Percentiles rank a stretch among this genome's conserved stretches.
phyloP scores from a whole-genome alignment of 2,888 invertebrate species.

The Dusona sp. region DNA sequence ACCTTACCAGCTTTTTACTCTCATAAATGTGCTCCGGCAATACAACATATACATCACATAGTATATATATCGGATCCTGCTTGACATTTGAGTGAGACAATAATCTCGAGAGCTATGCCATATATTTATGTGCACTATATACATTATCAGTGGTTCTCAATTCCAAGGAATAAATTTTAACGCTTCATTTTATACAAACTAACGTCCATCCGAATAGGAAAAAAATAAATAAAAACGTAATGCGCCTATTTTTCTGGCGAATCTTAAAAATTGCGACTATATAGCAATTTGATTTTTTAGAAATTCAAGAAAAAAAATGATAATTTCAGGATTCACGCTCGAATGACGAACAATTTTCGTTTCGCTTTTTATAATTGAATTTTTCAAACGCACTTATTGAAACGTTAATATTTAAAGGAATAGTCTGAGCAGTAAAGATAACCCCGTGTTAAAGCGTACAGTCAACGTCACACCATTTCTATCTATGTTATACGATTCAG shows the following conservation, averaged over 20 bases:
- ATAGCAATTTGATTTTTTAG: background rate
- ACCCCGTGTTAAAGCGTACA: conserved; percentile 36
- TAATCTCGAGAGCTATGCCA: conserved; percentile 69
- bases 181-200: background rate
- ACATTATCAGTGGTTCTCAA: conserved; percentile 55
- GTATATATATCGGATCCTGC: conserved; percentile 62
- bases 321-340: too few species aligned
- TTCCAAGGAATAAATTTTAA: background rate
- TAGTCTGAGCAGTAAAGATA: conserved; percentile 14
- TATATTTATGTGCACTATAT: conserved; percentile 27
- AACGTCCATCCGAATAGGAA: background rate
- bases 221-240: background rate
- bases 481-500: conserved; percentile 36
- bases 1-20: conserved; percentile 56
- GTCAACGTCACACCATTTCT: conserved; percentile 46
- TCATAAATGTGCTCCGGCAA: conserved; percentile 63
- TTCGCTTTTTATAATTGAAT: background rate
- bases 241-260: background rate
- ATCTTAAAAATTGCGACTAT: background rate
- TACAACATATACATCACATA: conserved; percentile 19
- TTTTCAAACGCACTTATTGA: background rate
- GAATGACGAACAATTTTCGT: background rate
- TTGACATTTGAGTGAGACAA: conserved; percentile 75
- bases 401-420: conserved; percentile 20
- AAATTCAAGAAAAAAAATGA: background rate